phyloP scores from a whole-genome alignment of 2,888 invertebrate species.

The Aricia artaxerxes region DNA sequence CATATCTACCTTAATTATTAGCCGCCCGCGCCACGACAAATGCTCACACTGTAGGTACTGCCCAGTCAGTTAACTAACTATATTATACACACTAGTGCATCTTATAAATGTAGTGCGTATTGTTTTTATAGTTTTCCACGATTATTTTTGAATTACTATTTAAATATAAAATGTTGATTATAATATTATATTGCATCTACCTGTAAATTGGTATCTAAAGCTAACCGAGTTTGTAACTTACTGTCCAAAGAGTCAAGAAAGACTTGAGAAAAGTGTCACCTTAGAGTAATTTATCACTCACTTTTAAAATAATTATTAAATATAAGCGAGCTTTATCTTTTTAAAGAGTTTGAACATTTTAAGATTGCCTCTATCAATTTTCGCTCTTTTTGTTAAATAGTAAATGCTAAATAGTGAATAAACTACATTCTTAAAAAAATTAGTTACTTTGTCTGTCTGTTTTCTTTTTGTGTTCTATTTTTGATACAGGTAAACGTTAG shows the following conservation, averaged over 20 bases:
- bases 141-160: background rate
- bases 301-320: constrained; percentile 26
- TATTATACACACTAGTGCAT: too few species aligned
- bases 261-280: constrained; percentile 26
- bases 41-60: too few species aligned
- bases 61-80: too few species aligned
- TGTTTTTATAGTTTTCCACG: background rate
- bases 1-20: too few species aligned
- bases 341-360: background rate
- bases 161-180: background rate
- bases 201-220: background rate
- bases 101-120: too few species aligned
- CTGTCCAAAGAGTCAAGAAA: background rate
- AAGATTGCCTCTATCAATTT: background rate
- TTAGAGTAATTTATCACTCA: constrained; percentile 21
- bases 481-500: background rate
- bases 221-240: constrained; percentile 15
- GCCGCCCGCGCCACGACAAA: too few species aligned
- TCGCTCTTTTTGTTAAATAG: background rate
- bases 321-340: constrained; percentile 1
- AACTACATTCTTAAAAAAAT: background rate
- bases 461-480: background rate
- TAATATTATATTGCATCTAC: background rate
- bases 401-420: background rate
- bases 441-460: background rate